Evolutionary conservation across 2,797 vertebrate genomes (phyloP), one percentile per base, ranked within the genome.

Genomic region (Microctenopoma steveboyesi): DNA sequence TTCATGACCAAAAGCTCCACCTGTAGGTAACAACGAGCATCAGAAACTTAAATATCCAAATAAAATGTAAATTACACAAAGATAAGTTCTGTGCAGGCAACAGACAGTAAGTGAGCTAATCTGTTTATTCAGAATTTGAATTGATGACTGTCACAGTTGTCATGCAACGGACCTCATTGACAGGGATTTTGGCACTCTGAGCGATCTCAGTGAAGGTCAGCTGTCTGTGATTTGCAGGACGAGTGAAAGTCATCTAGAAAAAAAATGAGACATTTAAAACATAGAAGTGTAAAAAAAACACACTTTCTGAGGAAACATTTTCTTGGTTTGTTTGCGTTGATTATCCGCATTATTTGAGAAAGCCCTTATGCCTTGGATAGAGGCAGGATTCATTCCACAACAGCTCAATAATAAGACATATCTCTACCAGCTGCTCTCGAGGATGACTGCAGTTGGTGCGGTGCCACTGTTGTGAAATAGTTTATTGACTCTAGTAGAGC

Each of bases 1-100:
- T 98, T 99, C 98, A 99, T 99, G 91, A 99, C 97, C 91, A 99
- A 90, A 46, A 99, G 92, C 86, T 99, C 98, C 93, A 99, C 97
- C 98, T 99, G 79, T 11, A 61, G 56, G 25, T 64, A 2, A 63
- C 18, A 35, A 37, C 35, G 1, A 56, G 15, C 30, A 12, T 18
- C 18, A 55, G 16, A 46, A 2, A 18, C 7, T 3, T 22, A 22
- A 22, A 18, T 18, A 8, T 12, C 28, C 33, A 61, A 47, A 61
- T 33, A 59, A 51, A 27, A 61, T 22, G 22, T 37, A 10, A 40
- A 46, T 16, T 8, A 2, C n/a, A 8, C 1, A 2, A 16, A n/a
- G 56, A 25, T 16, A 40, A 16, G 30, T 5, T 45, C 42, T 45
- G 42, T 6, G 15, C 16, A 2, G 6, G 39, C 42, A 45, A 14